phyloP scores from a whole-genome alignment of 2,888 invertebrate genomes.

The Thymelicus sylvestris region DNA sequence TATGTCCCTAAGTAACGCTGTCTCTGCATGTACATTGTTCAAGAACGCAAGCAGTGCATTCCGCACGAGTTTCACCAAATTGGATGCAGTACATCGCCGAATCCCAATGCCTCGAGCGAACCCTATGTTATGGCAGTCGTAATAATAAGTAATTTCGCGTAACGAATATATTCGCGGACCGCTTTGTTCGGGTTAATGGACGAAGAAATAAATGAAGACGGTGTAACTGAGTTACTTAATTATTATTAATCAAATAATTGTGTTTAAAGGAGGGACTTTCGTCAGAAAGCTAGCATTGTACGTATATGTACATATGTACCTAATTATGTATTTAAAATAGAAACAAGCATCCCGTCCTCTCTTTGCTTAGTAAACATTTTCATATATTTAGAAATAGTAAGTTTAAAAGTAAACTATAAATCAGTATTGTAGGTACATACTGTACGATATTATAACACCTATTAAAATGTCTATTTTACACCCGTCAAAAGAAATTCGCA shows the following conservation, averaged over 20 bases:
- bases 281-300: no score
- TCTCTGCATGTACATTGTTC: slow-evolving; percentile 45
- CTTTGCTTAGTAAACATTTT: no score
- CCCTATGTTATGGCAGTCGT: slow-evolving; percentile 52
- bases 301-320: no score
- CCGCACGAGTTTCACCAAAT: slow-evolving; percentile 65
- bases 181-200: neutral
- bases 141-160: slow-evolving; percentile 49
- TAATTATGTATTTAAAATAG: no score
- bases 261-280: no score
- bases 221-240: no score
- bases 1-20: slow-evolving; percentile 22
- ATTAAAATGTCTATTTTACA: neutral
- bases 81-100: slow-evolving; percentile 53
- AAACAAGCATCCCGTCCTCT: no score
- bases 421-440: no score
- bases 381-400: no score
- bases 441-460: neutral
- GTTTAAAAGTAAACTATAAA: no score
- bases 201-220: neutral
- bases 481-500: no score
- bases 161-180: slow-evolving; percentile 32
- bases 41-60: slow-evolving; percentile 67
- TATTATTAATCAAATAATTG: no score
- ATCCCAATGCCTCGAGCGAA: slow-evolving; percentile 44